A percentile compares a stretch with the other conserved stretches of the same genome.
phyloP scores from a whole-genome alignment of 2,797 vertebrate species.

The Mergus octosetaceus region DNA sequence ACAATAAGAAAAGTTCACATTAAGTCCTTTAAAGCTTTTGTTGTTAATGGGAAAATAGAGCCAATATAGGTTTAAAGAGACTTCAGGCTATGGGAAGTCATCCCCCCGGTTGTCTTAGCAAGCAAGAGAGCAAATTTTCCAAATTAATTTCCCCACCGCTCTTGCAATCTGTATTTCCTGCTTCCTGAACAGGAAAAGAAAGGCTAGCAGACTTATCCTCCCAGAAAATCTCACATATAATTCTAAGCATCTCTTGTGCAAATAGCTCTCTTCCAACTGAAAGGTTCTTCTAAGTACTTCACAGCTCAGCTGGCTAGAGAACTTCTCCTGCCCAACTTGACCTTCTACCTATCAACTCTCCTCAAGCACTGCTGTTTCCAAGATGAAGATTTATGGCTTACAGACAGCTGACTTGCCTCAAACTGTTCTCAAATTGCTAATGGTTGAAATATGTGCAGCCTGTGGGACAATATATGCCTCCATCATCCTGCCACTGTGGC shows the following conservation, averaged over 20 bases:
- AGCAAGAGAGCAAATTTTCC: not conserved
- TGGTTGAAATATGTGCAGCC: not conserved
- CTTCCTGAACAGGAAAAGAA: not conserved
- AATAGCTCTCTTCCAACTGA: not conserved
- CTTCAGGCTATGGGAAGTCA: not conserved
- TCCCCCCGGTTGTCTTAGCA: not conserved
- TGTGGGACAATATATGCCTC: not conserved
- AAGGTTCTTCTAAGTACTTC: not conserved
- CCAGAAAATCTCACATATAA: not conserved
- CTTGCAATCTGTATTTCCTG: not conserved
- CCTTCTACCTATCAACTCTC: not conserved
- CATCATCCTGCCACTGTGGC: not conserved
- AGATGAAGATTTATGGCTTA: not conserved
- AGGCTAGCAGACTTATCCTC: not conserved
- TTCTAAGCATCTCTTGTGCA: not conserved
- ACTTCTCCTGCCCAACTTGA: not conserved
- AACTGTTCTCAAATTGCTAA: not conserved
- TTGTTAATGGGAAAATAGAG: not conserved
- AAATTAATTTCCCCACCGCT: not conserved
- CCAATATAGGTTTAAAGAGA: not conserved
- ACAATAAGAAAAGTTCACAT: not conserved
- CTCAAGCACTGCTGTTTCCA: not conserved
- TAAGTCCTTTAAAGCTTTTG: not conserved
- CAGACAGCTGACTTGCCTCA: not conserved
- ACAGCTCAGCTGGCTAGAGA: not conserved